Percentiles rank a stretch among this genome's conserved stretches.
Conservation (phyloP, 2,888 invertebrate species). For the Caenorhabditis japonica region DNA sequence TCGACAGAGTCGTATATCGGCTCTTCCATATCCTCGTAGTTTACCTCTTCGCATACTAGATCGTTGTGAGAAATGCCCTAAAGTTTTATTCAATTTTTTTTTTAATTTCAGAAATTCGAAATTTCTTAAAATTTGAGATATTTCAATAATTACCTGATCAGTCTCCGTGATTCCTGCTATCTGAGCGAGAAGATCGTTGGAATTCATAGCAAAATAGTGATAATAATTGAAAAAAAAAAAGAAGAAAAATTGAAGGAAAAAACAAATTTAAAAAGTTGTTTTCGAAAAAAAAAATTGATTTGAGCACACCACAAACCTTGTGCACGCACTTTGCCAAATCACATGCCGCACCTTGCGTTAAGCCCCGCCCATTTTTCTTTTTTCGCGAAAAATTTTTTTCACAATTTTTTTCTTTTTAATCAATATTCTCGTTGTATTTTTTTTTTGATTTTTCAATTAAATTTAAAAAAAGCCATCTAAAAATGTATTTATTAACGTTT, state of each 20-base stretch:
- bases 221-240: not conserved
- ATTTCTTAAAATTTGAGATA: not conserved
- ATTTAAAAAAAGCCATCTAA: too few species aligned
- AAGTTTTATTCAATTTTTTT: not conserved
- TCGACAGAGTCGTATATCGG: not conserved
- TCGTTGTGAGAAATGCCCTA: not conserved
- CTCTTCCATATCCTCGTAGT: conserved; percentile 9
- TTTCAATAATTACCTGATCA: conserved; percentile 3
- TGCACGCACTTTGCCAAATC: conserved; percentile 9
- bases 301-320: too few species aligned
- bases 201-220: conserved; percentile 14
- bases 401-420: not conserved
- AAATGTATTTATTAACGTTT: too few species aligned
- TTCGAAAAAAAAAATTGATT: not conserved
- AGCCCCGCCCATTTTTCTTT: conserved; percentile 5
- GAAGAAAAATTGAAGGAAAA: not conserved
- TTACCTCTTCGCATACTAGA: conserved; percentile 8
- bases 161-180: conserved; percentile 3
- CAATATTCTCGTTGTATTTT: not conserved
- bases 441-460: not conserved
- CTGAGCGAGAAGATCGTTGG: conserved; percentile 29
- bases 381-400: not conserved
- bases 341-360: conserved; percentile 26
- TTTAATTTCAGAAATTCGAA: not conserved
- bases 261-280: not conserved